Evolutionary conservation across 2,113 vertebrate genomes (phyloP), one percentile per base, ranked within the genome.

Genomic region (Malurus melanocephalus): DNA sequence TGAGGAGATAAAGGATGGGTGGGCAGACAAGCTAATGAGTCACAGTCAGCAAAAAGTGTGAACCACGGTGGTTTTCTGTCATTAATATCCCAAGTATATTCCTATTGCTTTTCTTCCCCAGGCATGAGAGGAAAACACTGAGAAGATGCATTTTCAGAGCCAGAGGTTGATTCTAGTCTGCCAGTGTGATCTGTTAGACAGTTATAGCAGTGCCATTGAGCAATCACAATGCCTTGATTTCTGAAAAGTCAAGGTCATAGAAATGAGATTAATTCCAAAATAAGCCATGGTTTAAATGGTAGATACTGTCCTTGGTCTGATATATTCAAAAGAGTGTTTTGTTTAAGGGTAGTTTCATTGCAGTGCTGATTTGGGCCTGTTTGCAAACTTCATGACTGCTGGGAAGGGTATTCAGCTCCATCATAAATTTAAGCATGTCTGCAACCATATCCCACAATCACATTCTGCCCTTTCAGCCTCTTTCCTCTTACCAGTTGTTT

Each of bases 1-100:
- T 22, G 18, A 91, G 57, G 49, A 89, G 82, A 75, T 91, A 89
- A 91, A 91, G 88, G 38, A 95, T 86, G 91, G 82, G 88, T 93
- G 95, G 87, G 65, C 83, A 85, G 73, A 78, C 65, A 78, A 84
- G 65, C 80, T 91, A 83, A 91, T 92, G 89, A 94, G 32, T 85
- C 87, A 43, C 56, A 80, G 68, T 84, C 80, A 91, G 85, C 83
- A 92, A 66, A 85, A 93, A 81, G 28, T 13, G 32, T 38, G 77
- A 84, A 61, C 77, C 28, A 57, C 40, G 16, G 68, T 85, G 74
- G n/a, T 57, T 80, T 75, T 68, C 60, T 89, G 35, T 68, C 65
- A 38, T 82, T 83, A 61, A 68, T 71, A 83, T 65, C 75, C 27
- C 46, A 71, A 38, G 45, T 26, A n/a, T 46, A 24, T 77, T 85